Percentiles rank a stretch among this genome's conserved stretches.
Conservation (phyloP, 2,797 vertebrate species). For the Lepus oiostolus region DNA sequence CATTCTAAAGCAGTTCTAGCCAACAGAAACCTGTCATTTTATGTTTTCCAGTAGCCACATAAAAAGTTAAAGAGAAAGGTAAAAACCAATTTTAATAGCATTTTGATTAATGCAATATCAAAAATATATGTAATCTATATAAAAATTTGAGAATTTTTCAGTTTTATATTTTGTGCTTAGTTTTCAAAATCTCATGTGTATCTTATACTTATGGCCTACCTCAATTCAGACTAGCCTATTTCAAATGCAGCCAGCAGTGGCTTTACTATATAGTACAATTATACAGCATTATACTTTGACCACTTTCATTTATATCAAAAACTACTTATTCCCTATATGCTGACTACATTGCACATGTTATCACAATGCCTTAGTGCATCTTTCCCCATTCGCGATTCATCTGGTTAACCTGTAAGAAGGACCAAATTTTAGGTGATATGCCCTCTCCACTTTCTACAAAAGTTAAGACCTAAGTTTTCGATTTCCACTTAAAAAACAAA, state of each 20-base stretch:
- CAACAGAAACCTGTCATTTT: conserved; percentile 31
- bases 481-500: conserved; percentile 39
- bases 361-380: conserved; percentile 5
- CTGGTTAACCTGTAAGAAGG: not conserved
- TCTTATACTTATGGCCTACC: not conserved
- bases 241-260: not conserved
- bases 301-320: conserved; percentile 43
- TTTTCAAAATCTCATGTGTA: conserved; percentile 55
- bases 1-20: conserved; percentile 35
- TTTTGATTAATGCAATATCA: conserved; percentile 24
- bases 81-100: not conserved
- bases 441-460: not conserved
- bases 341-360: not conserved
- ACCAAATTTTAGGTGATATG: not conserved
- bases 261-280: not conserved
- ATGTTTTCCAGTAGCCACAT: conserved; percentile 38
- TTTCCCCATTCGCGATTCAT: conserved; percentile 26
- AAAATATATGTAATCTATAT: not conserved
- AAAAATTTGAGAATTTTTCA: conserved; percentile 46
- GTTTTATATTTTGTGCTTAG: not conserved
- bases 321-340: not conserved
- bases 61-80: conserved; percentile 36
- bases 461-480: not conserved
- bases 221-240: conserved; percentile 31
- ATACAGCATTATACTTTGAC: not conserved